phyloP scores from a whole-genome alignment of 30 jellyfish, hydroid and myxozoan species.

The Turritopsis dohrnii region DNA sequence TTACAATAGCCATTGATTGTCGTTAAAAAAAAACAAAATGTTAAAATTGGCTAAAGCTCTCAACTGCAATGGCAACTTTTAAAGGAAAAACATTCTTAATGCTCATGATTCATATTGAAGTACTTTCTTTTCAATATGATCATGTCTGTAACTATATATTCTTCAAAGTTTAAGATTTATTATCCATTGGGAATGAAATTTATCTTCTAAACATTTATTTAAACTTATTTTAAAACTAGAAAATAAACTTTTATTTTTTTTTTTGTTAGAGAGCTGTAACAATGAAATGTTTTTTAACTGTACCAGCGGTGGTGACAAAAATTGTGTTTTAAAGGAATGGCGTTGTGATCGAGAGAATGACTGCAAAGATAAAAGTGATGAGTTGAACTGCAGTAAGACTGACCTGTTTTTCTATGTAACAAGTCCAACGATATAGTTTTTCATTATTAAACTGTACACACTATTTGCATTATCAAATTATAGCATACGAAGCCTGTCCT shows the following conservation, averaged over 20 bases:
- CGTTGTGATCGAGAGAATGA: conserved; percentile 82
- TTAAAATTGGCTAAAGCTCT: too few species aligned
- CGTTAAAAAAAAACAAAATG: too few species aligned
- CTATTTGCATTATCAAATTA: neutral
- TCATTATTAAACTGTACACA: neutral
- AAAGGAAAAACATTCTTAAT: too few species aligned
- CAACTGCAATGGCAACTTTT: too few species aligned
- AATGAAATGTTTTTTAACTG: neutral
- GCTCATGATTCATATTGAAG: too few species aligned
- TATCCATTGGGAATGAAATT: too few species aligned
- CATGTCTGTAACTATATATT: too few species aligned
- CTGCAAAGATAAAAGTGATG: conserved; percentile 93
- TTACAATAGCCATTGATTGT: too few species aligned
- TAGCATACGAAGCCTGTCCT: conserved; percentile 32
- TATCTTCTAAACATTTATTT: neutral
- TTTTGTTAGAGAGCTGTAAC: neutral
- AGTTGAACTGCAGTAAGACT: conserved; percentile 62
- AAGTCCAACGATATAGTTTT: neutral
- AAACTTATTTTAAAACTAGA: too few species aligned
- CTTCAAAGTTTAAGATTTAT: too few species aligned
- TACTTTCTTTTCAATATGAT: too few species aligned
- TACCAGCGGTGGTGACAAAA: conserved; percentile 1
- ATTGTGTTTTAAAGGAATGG: conserved; percentile 65
- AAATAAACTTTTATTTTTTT: too few species aligned
- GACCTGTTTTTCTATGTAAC: neutral